Evolutionary conservation across 2,797 vertebrate genomes (phyloP), one percentile per base, ranked within the genome.

Genomic region (Pipistrellus pipistrellus): DNA sequence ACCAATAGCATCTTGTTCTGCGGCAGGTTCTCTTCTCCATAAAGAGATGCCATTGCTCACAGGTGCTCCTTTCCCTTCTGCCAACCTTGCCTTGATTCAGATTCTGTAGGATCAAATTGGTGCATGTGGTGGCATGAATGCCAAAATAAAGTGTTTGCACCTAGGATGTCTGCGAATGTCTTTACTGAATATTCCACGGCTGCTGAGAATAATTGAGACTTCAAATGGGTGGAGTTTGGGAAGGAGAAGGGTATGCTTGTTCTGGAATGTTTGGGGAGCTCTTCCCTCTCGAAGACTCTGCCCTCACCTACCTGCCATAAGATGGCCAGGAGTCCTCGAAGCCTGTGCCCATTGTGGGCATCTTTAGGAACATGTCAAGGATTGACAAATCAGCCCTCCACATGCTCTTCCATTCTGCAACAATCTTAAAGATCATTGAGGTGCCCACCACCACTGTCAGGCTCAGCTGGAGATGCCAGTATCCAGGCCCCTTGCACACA

Each of bases 1-100:
- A 98, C 98, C 77, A 90, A 18, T 15, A 99, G 95, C 93, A 90
- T 99, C 82, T 97, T 99, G 85, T 99, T 99, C 95, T 99, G 98
- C 0, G 99, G 99, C 23, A 98, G 98, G 12, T 98, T 98, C 3
- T 98, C 96, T 85, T 98, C 98, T 32, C 99, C 99, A 0, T 98
- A 83, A 94, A 46, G 62, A 30, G 51, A 57, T 23, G 17, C 23
- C 1, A 2, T 38, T 1, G 0, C 46, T 23, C 7, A 1, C 2
- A 0, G 2, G 3, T 0, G 3, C 5, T 14, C 3, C 13, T 11
- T 46, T 69, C 3, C 4, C 18, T 48, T n/a, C 38, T 21, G 14
- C 30, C 30, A 48, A 13, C 7, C 17, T 14, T 12, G 32, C 46
- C 38, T 86, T 23, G 6, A 25, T n/a, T 66, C 57, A 64, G 32